A percentile compares a stretch with the other conserved stretches of the same genome.
Conservation (phyloP, 2,797 vertebrate genomes). For the Danio kyathit region DNA sequence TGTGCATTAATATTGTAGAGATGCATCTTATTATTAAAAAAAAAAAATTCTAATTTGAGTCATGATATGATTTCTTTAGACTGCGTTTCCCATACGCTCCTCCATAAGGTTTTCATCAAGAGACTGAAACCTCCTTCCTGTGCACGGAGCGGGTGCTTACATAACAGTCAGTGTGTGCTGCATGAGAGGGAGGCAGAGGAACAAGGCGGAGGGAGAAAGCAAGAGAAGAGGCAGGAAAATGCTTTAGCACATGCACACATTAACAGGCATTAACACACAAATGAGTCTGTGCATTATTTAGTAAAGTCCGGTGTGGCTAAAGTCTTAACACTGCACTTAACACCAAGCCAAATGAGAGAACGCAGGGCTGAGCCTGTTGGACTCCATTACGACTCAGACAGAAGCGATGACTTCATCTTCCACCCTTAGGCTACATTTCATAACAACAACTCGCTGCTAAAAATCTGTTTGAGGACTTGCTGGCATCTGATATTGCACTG, state of each 20-base stretch:
- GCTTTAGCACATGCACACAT: conserved; percentile 44
- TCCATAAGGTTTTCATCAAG: conserved; percentile 61
- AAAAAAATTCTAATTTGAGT: not conserved
- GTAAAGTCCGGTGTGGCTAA: conserved; percentile 39
- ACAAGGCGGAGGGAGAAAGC: conserved; percentile 53
- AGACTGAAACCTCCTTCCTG: conserved; percentile 68
- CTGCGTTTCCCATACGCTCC: conserved; percentile 17
- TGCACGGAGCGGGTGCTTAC: conserved; percentile 70
- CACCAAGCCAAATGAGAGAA: conserved; percentile 37
- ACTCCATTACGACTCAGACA: conserved; percentile 40
- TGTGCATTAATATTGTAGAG: not conserved
- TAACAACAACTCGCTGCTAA: conserved; percentile 22
- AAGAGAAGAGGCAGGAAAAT: conserved; percentile 52
- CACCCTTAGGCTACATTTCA: conserved; percentile 15
- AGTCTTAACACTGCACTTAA: conserved; percentile 50
- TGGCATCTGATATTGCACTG: not conserved
- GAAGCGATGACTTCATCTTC: conserved; percentile 47
- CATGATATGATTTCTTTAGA: conserved; percentile 21
- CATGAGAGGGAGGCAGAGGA: conserved; percentile 51
- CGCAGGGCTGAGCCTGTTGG: conserved; percentile 9
- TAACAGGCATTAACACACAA: conserved; percentile 52
- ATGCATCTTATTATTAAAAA: not conserved
- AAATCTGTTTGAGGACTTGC: conserved; percentile 22
- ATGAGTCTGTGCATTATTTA: conserved; percentile 60
- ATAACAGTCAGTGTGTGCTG: conserved; percentile 70